Base-by-base conservation (phyloP, 1,140 invertebrate species). In the Zophobas atratus region DNA sequence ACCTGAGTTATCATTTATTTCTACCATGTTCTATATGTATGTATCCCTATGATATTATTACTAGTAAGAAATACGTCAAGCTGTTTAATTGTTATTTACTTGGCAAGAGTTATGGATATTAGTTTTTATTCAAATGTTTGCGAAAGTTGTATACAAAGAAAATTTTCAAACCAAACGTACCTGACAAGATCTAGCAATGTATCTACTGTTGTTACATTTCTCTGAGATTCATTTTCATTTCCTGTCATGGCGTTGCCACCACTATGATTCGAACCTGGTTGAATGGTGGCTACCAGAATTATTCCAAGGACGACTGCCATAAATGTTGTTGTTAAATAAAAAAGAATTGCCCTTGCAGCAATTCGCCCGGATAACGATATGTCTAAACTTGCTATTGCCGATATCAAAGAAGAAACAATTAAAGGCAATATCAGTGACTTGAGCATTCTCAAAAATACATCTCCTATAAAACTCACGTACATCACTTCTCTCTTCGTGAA, bases 111-210 rank as follows among this genome's bases (percentile, higher is more conserved):
- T 20, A 20, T 20, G 20, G 20, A 20, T 20, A 20, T 20, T 20
- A 20, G 20, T 20, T 20, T 20, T 20, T 20, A 20, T 20, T 20
- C 20, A 20, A 20, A 20, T 20, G 20, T 20, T 6, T 32, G 32
- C 48, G 48, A 2, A 49, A 49, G 6, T 49, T 20, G 49, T 51
- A 20, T 20, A 20, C 20, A 51, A 51, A 51, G 49, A 6, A 2
- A 51, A 2, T 2, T 2, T 2, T 32, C n/a, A 56, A 56, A 6
- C 35, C 1, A 38, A 60, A 73, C 70, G 81, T 81, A 84, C 89
- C 94, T 91, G 39, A 96, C 89, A 35, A 97, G 87, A 87, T 97
- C 96, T 85, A 97, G 89, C 32, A 97, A 88, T 0, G 95, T 95
- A 84, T 97, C 96, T n/a, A 91, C 87, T 0, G 95, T 95, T 2